Evolutionary conservation across 2,797 vertebrate genomes (phyloP).

Genomic region (Masticophis lateralis): DNA sequence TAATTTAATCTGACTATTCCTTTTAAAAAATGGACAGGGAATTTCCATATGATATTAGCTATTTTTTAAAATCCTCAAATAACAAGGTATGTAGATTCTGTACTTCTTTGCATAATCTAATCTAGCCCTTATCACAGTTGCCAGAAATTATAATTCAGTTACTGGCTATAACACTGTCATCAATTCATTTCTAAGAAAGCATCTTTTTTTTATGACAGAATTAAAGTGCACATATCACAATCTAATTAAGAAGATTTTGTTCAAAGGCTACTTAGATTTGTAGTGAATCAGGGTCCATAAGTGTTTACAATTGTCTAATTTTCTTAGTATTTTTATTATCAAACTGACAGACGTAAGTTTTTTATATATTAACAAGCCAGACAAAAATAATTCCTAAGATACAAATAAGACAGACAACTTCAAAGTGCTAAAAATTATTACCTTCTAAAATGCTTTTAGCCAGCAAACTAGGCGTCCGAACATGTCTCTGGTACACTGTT

Average conservation of each 20-base stretch:
- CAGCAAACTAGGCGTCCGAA: constrained; percentile 90
- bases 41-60: not conserved
- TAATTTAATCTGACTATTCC: not conserved
- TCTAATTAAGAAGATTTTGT: not conserved
- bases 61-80: not conserved
- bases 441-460: constrained; percentile 99
- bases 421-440: constrained; percentile 37
- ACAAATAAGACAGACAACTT: not conserved
- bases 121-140: not conserved
- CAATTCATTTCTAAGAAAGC: not conserved
- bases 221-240: not conserved
- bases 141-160: not conserved
- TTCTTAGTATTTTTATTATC: not conserved
- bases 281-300: not conserved
- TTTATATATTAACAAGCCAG: not conserved
- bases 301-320: not conserved
- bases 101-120: not conserved
- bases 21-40: not conserved
- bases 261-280: not conserved
- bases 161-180: not conserved
- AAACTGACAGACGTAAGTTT: not conserved
- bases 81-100: not conserved
- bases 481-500: constrained; percentile 88
- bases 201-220: not conserved
- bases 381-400: not conserved